Evolutionary conservation across 2,113 vertebrate genomes (phyloP).

Genomic region (Oryzias javanicus): DNA sequence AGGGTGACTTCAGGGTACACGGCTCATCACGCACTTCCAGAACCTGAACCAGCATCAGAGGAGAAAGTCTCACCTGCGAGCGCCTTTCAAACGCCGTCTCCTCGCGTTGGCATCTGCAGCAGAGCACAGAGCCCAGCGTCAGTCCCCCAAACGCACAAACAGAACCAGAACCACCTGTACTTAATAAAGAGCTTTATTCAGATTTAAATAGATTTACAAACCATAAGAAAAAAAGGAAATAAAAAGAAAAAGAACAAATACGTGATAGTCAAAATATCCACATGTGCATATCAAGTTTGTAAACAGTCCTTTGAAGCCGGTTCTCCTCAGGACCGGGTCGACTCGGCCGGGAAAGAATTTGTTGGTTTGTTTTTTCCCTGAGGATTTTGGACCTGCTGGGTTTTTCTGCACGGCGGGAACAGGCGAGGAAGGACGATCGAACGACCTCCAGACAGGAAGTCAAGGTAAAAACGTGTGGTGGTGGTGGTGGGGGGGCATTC

Average conservation of each 20-base stretch:
- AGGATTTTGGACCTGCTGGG: constrained; percentile 43
- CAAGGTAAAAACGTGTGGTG: background rate
- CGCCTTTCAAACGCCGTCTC: constrained; percentile 3
- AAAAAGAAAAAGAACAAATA: constrained; percentile 47
- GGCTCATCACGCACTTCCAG: constrained; percentile 28
- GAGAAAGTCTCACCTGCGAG: constrained; percentile 28
- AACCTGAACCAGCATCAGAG: background rate
- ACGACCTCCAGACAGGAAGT: too few relatives aligned
- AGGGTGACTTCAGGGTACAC: constrained; percentile 38
- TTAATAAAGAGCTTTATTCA: constrained; percentile 81
- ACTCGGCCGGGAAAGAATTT: constrained; percentile 37
- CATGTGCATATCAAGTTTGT: constrained; percentile 74
- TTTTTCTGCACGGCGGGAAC: constrained; percentile 27
- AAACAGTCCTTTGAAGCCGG: constrained; percentile 73
- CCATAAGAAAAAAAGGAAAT: constrained; percentile 69
- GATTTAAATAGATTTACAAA: constrained; percentile 82
- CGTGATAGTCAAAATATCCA: constrained; percentile 73
- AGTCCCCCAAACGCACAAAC: background rate
- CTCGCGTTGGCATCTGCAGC: constrained; percentile 23
- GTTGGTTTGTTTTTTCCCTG: constrained; percentile 4
- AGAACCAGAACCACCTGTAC: constrained; percentile 16
- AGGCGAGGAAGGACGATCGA: constrained; percentile 9
- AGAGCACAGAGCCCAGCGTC: constrained; percentile 19
- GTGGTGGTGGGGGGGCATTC: background rate
- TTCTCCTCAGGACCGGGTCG: constrained; percentile 32